Base-by-base conservation (phyloP, 1,140 invertebrate species). In the Drosophila chauvacae region DNA sequence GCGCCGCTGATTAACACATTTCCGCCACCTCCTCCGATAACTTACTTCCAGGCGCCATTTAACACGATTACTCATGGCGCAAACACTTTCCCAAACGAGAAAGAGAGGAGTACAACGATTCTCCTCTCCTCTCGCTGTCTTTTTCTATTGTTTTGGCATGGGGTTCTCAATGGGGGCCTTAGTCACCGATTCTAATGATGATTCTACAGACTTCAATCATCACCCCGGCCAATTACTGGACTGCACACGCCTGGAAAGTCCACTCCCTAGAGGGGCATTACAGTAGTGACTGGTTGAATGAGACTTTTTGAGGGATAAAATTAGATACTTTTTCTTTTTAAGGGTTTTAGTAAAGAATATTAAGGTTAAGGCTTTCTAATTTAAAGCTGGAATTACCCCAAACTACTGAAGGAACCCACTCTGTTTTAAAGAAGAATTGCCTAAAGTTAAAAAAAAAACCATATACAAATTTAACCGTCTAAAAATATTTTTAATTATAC, bases 31-130 rank as follows among this genome's bases (percentile, higher is more conserved):
- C 48, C 47, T 26, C 47, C 45, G 51, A 76, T 58, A 65, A 18
- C 39, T 45, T 18, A 37, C 35, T 63, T 78, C 41, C 75, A 69
- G 80, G 51, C 71, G 84, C 58, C 83, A 77, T 88, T 75, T 74
- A 88, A 80, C 59, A 60, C 62, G 72, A 83, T 87, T 87, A 87
- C 80, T 87, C 83, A 87, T 77, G 59, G 37, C 48, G 51, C 59
- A 72, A 58, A 71, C 62, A 77, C 71, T 72, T 55, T 72, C 69
- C 55, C 14, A 35, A 55, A 23, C 33, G 33, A 16, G 51, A 11
- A 39, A 39, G 33, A 23, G 53, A 51, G 28, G 1, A 51, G 26
- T 30, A 51, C 26, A n/a, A 44, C 42, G 33, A 57, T 41, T 64
- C 60, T 56, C 7, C 65, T 39, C 44, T 47, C 14, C 47, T 11